phyloP scores from a whole-genome alignment of 1,140 invertebrate genomes.

The Drosophila tropicalis region DNA sequence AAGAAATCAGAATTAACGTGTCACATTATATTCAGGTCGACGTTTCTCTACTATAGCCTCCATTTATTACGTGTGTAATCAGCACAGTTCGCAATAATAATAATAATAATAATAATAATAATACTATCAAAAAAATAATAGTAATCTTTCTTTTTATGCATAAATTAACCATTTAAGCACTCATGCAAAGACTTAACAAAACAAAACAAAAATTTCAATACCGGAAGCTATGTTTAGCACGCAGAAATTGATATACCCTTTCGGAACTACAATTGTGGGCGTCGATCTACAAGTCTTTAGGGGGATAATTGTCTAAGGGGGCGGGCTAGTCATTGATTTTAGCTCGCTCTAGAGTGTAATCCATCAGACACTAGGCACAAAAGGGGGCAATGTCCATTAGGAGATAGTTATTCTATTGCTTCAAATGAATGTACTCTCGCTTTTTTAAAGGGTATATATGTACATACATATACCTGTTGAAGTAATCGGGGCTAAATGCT shows the following conservation, averaged over 20 bases:
- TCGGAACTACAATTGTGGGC: neutral
- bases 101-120: conserved; percentile 4
- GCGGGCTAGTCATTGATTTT: too few species aligned
- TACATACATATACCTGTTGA: neutral
- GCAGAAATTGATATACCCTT: neutral
- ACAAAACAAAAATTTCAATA: neutral
- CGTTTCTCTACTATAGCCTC: neutral
- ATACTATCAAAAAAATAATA: neutral
- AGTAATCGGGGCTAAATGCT: conserved; percentile 1
- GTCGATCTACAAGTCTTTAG: too few species aligned
- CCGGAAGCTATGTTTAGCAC: neutral
- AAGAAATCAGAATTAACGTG: conserved; percentile 12
- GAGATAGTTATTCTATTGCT: too few species aligned
- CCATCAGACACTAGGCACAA: too few species aligned
- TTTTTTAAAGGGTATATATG: neutral
- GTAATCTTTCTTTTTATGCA: neutral
- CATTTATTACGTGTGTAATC: neutral
- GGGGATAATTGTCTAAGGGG: too few species aligned
- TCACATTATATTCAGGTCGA: conserved; percentile 6
- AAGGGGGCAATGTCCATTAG: too few species aligned
- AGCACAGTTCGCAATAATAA: neutral
- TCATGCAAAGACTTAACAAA: neutral
- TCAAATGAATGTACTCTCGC: neutral
- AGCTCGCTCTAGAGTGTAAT: too few species aligned
- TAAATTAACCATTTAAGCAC: conserved; percentile 7